Evolutionary conservation across 1,140 invertebrate species (phyloP).

Genomic region (Caerostris extrusa): DNA sequence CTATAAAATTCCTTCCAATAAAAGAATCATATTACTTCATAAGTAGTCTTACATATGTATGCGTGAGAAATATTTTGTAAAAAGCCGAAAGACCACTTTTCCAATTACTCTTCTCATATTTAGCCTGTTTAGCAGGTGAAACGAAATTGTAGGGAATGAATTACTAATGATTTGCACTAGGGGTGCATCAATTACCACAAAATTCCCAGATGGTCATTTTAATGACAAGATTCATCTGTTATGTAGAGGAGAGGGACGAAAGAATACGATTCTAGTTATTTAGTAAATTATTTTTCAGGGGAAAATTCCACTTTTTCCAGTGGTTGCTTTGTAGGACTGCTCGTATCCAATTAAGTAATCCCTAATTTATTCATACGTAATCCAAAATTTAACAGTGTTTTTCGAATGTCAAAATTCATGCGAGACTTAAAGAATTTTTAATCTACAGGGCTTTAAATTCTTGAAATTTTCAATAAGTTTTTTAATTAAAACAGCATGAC

Average conservation of each 20-base stretch:
- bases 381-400: too few relatives aligned
- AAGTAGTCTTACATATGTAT: neutral
- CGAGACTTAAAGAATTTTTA: too few relatives aligned
- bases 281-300: neutral
- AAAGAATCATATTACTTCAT: conserved; percentile 12
- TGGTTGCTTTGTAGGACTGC: neutral
- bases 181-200: conserved; percentile 8
- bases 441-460: too few relatives aligned
- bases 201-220: conserved; percentile 36
- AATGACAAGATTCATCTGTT: conserved; percentile 11
- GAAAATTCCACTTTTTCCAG: neutral
- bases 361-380: neutral
- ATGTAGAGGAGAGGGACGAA: neutral
- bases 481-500: too few relatives aligned
- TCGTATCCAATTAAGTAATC: neutral
- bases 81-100: neutral
- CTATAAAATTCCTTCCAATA: neutral
- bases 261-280: neutral
- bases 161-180: conserved; percentile 2
- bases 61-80: neutral
- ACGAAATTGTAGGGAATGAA: conserved; percentile 16
- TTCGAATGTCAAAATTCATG: too few relatives aligned
- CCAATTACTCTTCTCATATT: conserved; percentile 11
- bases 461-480: too few relatives aligned
- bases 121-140: neutral